Evolutionary conservation across 2,888 invertebrate species (phyloP).

Genomic region (Colostygia pectinataria): DNA sequence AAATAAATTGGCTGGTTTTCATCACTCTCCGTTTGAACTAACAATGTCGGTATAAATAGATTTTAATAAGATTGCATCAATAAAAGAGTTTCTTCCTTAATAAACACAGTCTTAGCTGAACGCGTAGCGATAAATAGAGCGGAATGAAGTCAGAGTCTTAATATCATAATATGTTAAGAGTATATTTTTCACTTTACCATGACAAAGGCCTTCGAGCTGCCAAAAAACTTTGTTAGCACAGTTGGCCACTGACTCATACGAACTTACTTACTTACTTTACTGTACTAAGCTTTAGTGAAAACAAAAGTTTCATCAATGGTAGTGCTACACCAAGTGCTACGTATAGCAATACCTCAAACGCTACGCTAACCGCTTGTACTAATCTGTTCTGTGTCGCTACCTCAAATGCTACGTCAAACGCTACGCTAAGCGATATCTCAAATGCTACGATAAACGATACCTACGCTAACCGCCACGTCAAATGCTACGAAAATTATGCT

Average conservation of each 20-base stretch:
- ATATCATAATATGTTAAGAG: no score
- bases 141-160: no score
- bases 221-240: no score
- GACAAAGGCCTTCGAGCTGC: no score
- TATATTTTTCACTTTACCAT: no score
- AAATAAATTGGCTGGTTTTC: slow-evolving; percentile 4
- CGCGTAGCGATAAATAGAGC: no score
- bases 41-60: not conserved
- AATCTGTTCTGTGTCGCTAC: not conserved
- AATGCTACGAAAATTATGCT: no score
- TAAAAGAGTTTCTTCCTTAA: not conserved
- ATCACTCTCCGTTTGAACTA: slow-evolving; percentile 1
- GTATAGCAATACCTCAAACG: not conserved
- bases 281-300: no score
- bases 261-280: no score
- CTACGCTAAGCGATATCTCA: not conserved
- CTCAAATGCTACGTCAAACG: not conserved
- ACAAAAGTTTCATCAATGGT: no score
- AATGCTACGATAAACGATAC: not conserved
- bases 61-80: slow-evolving; percentile 5
- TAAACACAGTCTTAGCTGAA: not conserved
- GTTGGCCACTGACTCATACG: no score
- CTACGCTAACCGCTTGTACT: not conserved
- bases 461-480: no score
- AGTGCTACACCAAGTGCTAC: not conserved